Base-by-base conservation (phyloP, 2,888 invertebrate genomes). In the Scaptomyza flava region DNA sequence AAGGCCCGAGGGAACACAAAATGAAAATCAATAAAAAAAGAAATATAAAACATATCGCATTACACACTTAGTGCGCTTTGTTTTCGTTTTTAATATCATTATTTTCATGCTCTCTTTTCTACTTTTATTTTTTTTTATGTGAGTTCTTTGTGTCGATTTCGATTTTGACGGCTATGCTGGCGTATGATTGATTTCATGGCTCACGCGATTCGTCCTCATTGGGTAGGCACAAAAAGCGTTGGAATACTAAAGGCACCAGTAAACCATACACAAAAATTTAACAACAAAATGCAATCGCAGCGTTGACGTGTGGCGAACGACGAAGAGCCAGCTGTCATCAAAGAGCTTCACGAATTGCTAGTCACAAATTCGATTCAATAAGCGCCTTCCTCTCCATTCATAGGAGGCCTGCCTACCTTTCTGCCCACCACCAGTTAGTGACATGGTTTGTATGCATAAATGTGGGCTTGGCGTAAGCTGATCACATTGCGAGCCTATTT, bases 351-450 rank as follows among this genome's bases (percentile, higher is more conserved):
- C 60, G 64, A 73, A 71, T 59, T 72, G 54, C 77, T 58, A 77
- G 78, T 83, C 77, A 76, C 83, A 79, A 83, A 83, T 86, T 77
- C 69, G 58, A 75, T 79, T 86, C 82, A 79, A 81, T 77, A 84
- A 67, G 75, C 79, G 75, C 62, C 65, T 52, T 67, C 57, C 67
- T 68, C 36, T 38, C 8, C 9, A 27, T 5, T 27, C 3, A 41
- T 41, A 2, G 36, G 14, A 41, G 17, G 17, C 3, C 17, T 17
- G 41, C 17, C 17, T 17, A 17, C 3, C 41, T 52, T 54, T n/a
- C 34, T 9, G 11, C 50, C 34, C 6, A 6, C n/a, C 23, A 23
- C 12, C 43, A 38, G 42, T 41, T 7, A 14, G 43, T 43, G 59
- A 52, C 58, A 71, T 60, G 52, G 30, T 20, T 34, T n/a, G 12